Percentiles rank a stretch among this genome's conserved stretches.
These are phyloP conservation scores for Forbesichthys papilliferus DNA, from an alignment of 2,113 vertebrate genomes.

Conservation along the genomic window DNA sequence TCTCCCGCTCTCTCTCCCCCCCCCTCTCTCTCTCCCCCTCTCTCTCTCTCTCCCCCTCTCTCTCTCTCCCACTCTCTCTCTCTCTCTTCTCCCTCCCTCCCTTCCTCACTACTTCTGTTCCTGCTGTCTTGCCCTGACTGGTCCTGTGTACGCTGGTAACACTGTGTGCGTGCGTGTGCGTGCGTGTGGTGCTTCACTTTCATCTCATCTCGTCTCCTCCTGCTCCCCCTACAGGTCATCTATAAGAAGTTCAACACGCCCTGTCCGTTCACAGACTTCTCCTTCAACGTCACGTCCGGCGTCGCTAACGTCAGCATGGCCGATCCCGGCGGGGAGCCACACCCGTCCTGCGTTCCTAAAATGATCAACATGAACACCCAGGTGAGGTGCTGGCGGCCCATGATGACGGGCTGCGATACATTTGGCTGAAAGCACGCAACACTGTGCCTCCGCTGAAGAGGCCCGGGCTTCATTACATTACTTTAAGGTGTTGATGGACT, in stretches of 20 bases:
- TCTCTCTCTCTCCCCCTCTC: not conserved
- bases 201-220: not conserved
- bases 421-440: constrained; percentile 43
- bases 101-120: constrained; percentile 15
- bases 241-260: constrained; percentile 95
- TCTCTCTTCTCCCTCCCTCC: constrained; percentile 10
- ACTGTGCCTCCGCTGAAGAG: constrained; percentile 1
- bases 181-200: not conserved
- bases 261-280: constrained; percentile 79
- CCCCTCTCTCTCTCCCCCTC: not conserved
- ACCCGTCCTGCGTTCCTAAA: constrained; percentile 77
- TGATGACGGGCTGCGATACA: constrained; percentile 29
- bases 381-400: constrained; percentile 65
- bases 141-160: constrained; percentile 23
- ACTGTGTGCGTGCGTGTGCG: not conserved
- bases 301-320: constrained; percentile 62
- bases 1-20: not conserved
- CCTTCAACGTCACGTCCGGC: constrained; percentile 69
- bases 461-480: constrained; percentile 13
- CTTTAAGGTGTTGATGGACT: constrained; percentile 12
- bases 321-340: constrained; percentile 53
- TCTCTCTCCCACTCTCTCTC: not conserved
- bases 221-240: constrained; percentile 83
- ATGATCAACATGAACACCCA: constrained; percentile 92
- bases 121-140: constrained; percentile 8